phyloP scores from a whole-genome alignment of 2,888 invertebrate genomes.

The Stratiomys singularior region DNA sequence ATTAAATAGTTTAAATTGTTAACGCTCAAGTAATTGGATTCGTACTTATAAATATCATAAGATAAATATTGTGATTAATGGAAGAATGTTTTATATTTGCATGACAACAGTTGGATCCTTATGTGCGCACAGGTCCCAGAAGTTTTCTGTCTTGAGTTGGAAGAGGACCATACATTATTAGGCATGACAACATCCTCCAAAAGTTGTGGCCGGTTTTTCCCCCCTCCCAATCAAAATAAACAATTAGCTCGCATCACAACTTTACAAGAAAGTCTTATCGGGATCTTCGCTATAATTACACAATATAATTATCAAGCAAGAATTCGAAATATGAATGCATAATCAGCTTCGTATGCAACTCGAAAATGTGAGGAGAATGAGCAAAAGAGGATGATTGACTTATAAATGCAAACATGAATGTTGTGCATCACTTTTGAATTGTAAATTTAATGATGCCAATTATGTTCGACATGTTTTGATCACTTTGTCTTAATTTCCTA shows the following conservation, averaged over 20 bases:
- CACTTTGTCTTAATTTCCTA: conserved; percentile 37
- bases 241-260: background rate
- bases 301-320: background rate
- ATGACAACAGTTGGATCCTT: no score
- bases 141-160: no score
- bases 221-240: no score
- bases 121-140: no score
- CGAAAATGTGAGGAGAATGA: background rate
- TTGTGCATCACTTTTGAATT: conserved; percentile 44
- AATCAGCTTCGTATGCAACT: background rate
- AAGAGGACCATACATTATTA: no score
- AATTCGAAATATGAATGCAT: conserved; percentile 9
- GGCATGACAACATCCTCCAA: no score
- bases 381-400: conserved; percentile 22
- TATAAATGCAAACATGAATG: conserved; percentile 40
- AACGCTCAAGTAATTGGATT: conserved; percentile 23
- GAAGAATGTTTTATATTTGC: background rate
- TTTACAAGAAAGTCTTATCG: background rate
- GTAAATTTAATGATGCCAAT: conserved; percentile 47
- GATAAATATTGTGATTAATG: conserved; percentile 20
- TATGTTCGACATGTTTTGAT: conserved; percentile 45
- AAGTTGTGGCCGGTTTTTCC: no score
- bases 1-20: conserved; percentile 1
- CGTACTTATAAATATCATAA: conserved; percentile 1
- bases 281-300: background rate